Evolutionary conservation across 1,140 invertebrate genomes (phyloP).

Genomic region (Drosophila ambigua): DNA sequence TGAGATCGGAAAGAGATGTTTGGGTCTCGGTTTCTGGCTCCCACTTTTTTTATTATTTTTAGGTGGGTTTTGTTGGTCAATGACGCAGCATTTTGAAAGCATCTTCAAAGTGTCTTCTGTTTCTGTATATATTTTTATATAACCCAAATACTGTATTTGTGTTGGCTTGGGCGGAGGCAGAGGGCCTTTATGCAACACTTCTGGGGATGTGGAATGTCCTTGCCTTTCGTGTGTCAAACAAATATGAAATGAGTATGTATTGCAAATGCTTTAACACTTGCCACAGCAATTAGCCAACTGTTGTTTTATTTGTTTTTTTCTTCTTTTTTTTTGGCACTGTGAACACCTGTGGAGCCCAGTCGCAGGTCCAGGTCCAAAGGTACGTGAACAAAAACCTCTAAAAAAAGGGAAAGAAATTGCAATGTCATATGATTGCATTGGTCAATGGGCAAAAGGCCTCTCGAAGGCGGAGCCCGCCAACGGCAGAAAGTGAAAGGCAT

Average conservation of each 20-base stretch:
- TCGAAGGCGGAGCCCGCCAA: slow-evolving; percentile 31
- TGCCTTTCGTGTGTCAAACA: too few species aligned
- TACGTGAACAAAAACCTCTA: neutral
- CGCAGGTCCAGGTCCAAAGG: too few species aligned
- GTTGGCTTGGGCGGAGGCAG: too few species aligned
- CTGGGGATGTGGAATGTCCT: too few species aligned
- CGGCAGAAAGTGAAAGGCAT: slow-evolving; percentile 63
- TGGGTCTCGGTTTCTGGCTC: slow-evolving; percentile 4
- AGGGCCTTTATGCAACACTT: too few species aligned
- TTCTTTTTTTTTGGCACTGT: too few species aligned
- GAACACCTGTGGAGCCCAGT: too few species aligned
- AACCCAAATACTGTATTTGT: too few species aligned
- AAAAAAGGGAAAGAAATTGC: slow-evolving; percentile 43
- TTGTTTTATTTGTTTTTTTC: too few species aligned
- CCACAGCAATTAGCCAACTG: too few species aligned
- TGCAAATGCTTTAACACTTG: too few species aligned
- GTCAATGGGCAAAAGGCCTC: slow-evolving; percentile 49
- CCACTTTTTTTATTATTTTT: slow-evolving; percentile 31
- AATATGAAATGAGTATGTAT: too few species aligned
- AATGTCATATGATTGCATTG: slow-evolving; percentile 69
- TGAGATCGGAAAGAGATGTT: slow-evolving; percentile 35
- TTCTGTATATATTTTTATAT: slow-evolving; percentile 57
- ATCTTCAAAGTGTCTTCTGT: slow-evolving; percentile 46
- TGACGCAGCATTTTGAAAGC: slow-evolving; percentile 62
- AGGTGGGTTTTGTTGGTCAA: slow-evolving; percentile 60